phyloP scores from a whole-genome alignment of 2,797 vertebrate species.

The Odontamblyopus rebecca region DNA sequence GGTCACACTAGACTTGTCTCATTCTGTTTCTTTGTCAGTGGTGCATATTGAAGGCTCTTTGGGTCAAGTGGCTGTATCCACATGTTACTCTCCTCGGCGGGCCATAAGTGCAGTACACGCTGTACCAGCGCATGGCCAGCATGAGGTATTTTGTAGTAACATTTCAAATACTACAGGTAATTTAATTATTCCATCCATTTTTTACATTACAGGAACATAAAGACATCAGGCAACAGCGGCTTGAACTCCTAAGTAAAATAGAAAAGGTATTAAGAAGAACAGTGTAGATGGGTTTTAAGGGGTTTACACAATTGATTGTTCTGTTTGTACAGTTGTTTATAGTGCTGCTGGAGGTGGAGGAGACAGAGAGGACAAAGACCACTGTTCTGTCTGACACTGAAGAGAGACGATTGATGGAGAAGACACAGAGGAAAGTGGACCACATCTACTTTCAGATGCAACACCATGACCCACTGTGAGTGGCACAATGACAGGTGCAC shows the following conservation, averaged over 20 bases:
- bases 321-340: constrained; percentile 80
- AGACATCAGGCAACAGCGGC: constrained; percentile 80
- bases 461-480: constrained; percentile 79
- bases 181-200: background rate
- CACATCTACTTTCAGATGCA: constrained; percentile 81
- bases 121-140: constrained; percentile 49
- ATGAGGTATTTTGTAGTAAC: constrained; percentile 55
- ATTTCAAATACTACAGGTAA: background rate
- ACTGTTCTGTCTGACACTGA: constrained; percentile 64
- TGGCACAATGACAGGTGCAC: background rate
- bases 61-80: constrained; percentile 94
- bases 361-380: constrained; percentile 73
- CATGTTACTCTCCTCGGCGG: constrained; percentile 92
- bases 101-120: constrained; percentile 90
- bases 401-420: constrained; percentile 62
- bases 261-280: constrained; percentile 80
- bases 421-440: constrained; percentile 76
- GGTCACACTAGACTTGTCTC: background rate
- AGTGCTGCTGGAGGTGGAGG: constrained; percentile 86
- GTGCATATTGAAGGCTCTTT: constrained; percentile 93
- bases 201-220: constrained; percentile 73
- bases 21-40: constrained; percentile 71
- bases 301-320: background rate
- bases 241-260: constrained; percentile 83
- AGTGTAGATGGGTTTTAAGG: background rate